Conservation (phyloP, 2,888 invertebrate species). For the Ceramica pisi region DNA sequence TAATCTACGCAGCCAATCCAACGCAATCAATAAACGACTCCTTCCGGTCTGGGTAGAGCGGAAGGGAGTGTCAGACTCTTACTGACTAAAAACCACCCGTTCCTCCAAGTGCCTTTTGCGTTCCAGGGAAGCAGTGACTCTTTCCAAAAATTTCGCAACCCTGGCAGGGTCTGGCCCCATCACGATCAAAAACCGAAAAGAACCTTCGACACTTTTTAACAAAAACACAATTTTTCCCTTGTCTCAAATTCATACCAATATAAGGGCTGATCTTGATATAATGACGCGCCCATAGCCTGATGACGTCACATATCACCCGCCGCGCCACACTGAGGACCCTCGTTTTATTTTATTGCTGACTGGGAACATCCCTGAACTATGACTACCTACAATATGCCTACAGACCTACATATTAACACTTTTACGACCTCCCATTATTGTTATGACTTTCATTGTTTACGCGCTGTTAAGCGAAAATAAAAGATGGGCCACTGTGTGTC, state of each 20-base stretch:
- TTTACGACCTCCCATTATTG: conserved; percentile 62
- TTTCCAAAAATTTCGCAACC: too few species aligned
- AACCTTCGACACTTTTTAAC: not conserved
- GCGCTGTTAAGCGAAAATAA: conserved; percentile 46
- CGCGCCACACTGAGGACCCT: conserved; percentile 68
- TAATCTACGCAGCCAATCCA: too few species aligned
- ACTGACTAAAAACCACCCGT: too few species aligned
- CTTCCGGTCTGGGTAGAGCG: too few species aligned
- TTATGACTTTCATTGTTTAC: conserved; percentile 66
- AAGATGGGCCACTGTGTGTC: conserved; percentile 19
- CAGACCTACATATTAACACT: conserved; percentile 59
- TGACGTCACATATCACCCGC: conserved; percentile 75
- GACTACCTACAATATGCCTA: conserved; percentile 55
- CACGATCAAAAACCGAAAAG: not conserved
- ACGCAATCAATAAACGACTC: too few species aligned
- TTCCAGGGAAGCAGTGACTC: too few species aligned
- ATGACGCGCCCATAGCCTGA: conserved; percentile 68
- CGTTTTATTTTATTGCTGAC: conserved; percentile 79
- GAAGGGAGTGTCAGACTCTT: too few species aligned
- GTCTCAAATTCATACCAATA: conserved; percentile 17
- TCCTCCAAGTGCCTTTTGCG: too few species aligned
- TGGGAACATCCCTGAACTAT: conserved; percentile 62
- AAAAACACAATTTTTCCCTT: not conserved
- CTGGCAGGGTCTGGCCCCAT: too few species aligned
- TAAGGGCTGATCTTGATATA: conserved; percentile 52